Conservation (phyloP, 2,113 vertebrate species). For the Myrmecophaga tridactyla region DNA sequence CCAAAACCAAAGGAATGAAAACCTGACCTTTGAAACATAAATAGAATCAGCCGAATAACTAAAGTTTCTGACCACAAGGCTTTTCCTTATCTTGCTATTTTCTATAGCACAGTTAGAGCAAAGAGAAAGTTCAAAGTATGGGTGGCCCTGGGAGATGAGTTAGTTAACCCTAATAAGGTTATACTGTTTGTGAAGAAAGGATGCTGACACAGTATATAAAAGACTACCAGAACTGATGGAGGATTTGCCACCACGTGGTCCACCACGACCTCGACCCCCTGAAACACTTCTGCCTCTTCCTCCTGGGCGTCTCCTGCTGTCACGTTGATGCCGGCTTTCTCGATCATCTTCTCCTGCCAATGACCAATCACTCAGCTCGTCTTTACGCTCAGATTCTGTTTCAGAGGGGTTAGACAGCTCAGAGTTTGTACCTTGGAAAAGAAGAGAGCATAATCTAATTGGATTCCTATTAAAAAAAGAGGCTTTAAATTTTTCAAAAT, state of each 20-base stretch:
- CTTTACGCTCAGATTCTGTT: conserved; percentile 96
- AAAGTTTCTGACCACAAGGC: background rate
- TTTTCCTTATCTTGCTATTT: conserved; percentile 2
- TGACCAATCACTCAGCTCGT: conserved; percentile 98
- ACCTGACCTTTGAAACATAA: background rate
- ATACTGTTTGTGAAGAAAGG: conserved; percentile 44
- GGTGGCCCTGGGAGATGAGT: background rate
- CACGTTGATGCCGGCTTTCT: conserved; percentile 89
- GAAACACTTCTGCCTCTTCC: conserved; percentile 90
- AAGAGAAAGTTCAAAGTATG: conserved; percentile 21
- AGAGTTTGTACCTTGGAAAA: conserved; percentile 93
- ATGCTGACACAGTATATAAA: conserved; percentile 49
- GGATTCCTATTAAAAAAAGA: background rate
- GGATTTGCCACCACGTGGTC: conserved; percentile 90
- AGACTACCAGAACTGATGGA: conserved; percentile 93
- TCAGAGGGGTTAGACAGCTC: conserved; percentile 98
- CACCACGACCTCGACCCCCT: conserved; percentile 90
- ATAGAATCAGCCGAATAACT: background rate
- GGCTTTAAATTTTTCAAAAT: background rate
- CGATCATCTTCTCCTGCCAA: conserved; percentile 93
- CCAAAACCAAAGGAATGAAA: background rate
- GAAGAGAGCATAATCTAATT: conserved; percentile 49
- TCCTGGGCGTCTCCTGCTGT: conserved; percentile 90
- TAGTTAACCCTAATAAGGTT: background rate
- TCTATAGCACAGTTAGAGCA: background rate